Conservation (phyloP, 1,140 invertebrate species). For the Sinonovacula constricta region DNA sequence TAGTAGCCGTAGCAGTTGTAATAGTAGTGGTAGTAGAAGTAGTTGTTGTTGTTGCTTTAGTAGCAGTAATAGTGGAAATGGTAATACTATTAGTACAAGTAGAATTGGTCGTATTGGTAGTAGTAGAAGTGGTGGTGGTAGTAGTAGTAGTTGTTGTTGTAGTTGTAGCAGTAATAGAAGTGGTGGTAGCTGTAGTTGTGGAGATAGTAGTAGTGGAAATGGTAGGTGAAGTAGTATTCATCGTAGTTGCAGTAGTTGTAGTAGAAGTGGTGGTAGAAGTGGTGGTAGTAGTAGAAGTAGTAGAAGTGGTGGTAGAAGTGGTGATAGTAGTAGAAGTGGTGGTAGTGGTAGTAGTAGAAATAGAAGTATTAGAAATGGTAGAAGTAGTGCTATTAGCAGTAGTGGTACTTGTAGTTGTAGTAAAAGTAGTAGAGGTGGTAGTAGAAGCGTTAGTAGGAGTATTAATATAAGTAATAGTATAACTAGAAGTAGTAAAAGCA, state of each 20-base stretch:
- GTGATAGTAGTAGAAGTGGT: slow-evolving; percentile 1
- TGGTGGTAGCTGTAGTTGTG: not conserved
- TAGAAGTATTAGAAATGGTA: slow-evolving; percentile 8
- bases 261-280: not conserved
- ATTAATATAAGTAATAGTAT: slow-evolving; percentile 5
- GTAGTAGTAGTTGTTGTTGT: slow-evolving; percentile 10
- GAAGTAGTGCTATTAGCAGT: not conserved
- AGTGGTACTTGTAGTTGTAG: not conserved
- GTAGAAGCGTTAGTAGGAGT: not conserved
- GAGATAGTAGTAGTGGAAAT: not conserved
- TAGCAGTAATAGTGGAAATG: not conserved
- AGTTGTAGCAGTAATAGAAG: slow-evolving; percentile 2
- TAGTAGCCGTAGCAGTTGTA: slow-evolving; percentile 1
- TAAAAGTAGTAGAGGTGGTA: not conserved
- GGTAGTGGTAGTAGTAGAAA: slow-evolving; percentile 1
- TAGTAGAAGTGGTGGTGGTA: not conserved
- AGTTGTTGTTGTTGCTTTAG: not conserved
- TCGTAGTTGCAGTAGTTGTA: not conserved
- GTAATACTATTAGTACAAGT: not conserved
- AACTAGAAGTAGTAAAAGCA: slow-evolving; percentile 1
- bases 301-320: not conserved
- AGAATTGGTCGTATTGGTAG: not conserved
- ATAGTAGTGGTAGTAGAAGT: slow-evolving; percentile 1
- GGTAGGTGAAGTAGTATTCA: not conserved
- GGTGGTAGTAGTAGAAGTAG: slow-evolving; percentile 5